Evolutionary conservation across 1,140 invertebrate genomes (phyloP).

Genomic region (Trichogramma pretiosum): DNA sequence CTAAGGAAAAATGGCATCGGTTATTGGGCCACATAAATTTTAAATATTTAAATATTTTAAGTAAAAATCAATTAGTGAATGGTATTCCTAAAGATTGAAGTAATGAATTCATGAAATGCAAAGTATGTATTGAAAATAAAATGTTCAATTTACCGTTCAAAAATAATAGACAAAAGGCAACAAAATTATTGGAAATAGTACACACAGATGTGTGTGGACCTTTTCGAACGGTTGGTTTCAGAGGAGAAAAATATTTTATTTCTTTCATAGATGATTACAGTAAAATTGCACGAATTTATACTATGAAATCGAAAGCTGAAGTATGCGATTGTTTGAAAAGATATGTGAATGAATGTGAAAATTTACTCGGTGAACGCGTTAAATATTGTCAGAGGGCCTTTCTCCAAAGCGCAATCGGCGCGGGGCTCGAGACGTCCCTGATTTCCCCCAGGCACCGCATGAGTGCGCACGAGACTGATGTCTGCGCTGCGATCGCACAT

Average conservation of each 20-base stretch:
- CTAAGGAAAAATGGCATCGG: neutral
- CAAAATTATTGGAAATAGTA: too few species aligned
- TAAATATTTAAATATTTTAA: neutral
- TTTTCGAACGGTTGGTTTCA: neutral
- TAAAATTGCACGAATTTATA: neutral
- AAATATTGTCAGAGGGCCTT: too few species aligned
- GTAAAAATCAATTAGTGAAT: neutral
- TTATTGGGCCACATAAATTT: neutral
- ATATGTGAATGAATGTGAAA: neutral
- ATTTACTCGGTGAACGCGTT: too few species aligned
- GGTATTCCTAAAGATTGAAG: neutral
- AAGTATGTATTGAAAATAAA: neutral
- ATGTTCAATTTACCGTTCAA: slow-evolving; percentile 2
- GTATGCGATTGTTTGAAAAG: too few species aligned
- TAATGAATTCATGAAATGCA: too few species aligned
- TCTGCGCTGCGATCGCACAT: too few species aligned
- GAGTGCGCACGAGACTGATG: too few species aligned
- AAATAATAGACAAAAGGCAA: neutral
- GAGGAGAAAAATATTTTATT: neutral
- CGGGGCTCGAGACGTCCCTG: too few species aligned
- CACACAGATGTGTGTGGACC: too few species aligned
- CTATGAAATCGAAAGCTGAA: neutral
- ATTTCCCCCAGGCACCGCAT: too few species aligned
- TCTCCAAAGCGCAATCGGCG: too few species aligned
- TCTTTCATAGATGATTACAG: too few species aligned